Conservation (phyloP, 2,113 vertebrate species). For the Periophthalmodon schlosseri region DNA sequence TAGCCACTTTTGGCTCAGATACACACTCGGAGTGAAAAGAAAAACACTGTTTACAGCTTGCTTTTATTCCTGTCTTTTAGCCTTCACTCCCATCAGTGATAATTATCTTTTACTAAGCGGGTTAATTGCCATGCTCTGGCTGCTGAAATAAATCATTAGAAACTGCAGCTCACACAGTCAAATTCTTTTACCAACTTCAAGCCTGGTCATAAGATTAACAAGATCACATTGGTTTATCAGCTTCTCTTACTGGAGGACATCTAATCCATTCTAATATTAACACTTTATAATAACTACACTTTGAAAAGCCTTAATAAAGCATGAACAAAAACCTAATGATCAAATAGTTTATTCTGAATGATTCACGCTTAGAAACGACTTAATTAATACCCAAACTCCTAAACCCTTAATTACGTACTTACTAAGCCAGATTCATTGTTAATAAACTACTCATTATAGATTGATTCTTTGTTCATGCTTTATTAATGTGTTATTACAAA, state of each 20-base stretch:
- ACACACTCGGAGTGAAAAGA: conserved; percentile 16
- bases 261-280: background rate
- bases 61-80: conserved; percentile 16
- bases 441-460: too few species aligned
- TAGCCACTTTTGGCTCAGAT: background rate
- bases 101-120: conserved; percentile 19
- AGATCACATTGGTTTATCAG: background rate
- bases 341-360: too few species aligned
- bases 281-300: too few species aligned
- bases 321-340: too few species aligned
- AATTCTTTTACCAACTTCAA: background rate
- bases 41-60: conserved; percentile 21
- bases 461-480: too few species aligned
- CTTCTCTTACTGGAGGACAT: background rate
- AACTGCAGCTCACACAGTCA: background rate
- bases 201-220: background rate
- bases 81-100: conserved; percentile 17
- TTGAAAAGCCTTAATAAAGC: too few species aligned
- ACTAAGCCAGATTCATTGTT: too few species aligned
- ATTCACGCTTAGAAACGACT: too few species aligned
- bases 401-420: too few species aligned
- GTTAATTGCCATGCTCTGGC: conserved; percentile 24
- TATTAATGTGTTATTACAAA: too few species aligned
- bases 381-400: too few species aligned
- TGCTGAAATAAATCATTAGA: conserved; percentile 14